Evolutionary conservation across 2,113 vertebrate species (phyloP).

Genomic region (Pao palembangensis): DNA sequence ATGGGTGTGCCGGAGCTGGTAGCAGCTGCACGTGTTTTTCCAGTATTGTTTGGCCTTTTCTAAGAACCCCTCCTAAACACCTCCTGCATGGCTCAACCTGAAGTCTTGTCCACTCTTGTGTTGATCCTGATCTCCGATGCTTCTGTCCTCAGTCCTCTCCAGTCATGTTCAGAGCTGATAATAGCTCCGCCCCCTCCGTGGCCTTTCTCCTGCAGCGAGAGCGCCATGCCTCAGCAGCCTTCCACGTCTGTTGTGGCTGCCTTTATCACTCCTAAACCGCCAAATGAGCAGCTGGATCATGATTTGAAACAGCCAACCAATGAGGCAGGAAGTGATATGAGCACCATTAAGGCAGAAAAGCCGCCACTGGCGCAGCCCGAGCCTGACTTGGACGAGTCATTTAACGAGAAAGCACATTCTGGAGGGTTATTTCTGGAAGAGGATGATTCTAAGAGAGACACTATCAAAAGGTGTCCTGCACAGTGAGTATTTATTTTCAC

Average conservation of each 20-base stretch:
- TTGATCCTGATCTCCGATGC: conserved; percentile 53
- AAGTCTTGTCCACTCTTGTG: conserved; percentile 1
- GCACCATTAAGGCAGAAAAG: conserved; percentile 18
- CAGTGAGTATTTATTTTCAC: conserved; percentile 55
- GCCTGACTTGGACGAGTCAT: conserved; percentile 40
- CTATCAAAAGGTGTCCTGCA: conserved; percentile 64
- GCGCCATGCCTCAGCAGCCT: conserved; percentile 39
- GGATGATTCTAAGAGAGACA: conserved; percentile 57
- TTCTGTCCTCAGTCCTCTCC: conserved; percentile 67
- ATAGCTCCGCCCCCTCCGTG: conserved; percentile 70
- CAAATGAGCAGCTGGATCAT: conserved; percentile 9
- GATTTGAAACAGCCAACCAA: conserved; percentile 26
- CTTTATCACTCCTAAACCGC: conserved; percentile 56
- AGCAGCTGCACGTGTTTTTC: conserved; percentile 21
- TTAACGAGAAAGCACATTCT: conserved; percentile 33
- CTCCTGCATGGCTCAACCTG: conserved; percentile 9
- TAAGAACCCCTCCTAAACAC: neutral
- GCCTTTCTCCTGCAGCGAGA: conserved; percentile 66
- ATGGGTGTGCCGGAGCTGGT: neutral
- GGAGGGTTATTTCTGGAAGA: conserved; percentile 58
- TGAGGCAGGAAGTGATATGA: conserved; percentile 1
- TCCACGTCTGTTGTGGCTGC: conserved; percentile 53
- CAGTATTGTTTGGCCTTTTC: too few species aligned
- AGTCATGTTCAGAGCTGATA: conserved; percentile 55
- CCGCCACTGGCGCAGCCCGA: conserved; percentile 39